These are phyloP conservation scores for Pollenia amentaria DNA, from an alignment of 2,888 invertebrate species.

Conservation along the genomic window DNA sequence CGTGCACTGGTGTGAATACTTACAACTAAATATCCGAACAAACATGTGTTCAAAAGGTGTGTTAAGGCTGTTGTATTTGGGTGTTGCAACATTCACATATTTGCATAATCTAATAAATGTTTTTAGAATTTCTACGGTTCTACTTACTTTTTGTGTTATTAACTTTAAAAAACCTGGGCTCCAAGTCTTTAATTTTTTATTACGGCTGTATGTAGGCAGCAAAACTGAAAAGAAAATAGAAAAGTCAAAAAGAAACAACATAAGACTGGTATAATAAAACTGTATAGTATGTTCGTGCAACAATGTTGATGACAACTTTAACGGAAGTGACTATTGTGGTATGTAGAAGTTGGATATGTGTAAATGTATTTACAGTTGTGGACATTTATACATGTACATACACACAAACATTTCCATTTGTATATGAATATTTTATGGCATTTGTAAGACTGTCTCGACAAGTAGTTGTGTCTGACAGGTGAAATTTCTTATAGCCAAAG, in stretches of 20 bases:
- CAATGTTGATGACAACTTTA: slow-evolving; percentile 79
- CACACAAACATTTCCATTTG: background rate
- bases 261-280: slow-evolving; percentile 3
- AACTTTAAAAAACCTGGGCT: background rate
- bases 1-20: too few relatives aligned
- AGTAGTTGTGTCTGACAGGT: slow-evolving; percentile 20
- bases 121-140: slow-evolving; percentile 1
- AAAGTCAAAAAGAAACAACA: background rate
- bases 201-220: slow-evolving; percentile 60
- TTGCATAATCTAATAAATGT: slow-evolving; percentile 65
- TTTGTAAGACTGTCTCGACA: slow-evolving; percentile 26
- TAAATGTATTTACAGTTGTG: background rate
- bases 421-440: slow-evolving; percentile 13
- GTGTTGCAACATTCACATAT: slow-evolving; percentile 61
- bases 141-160: slow-evolving; percentile 18
- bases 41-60: slow-evolving; percentile 31
- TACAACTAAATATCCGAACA: background rate
- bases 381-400: background rate
- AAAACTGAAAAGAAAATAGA: slow-evolving; percentile 5
- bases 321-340: slow-evolving; percentile 68
- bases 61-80: slow-evolving; percentile 20
- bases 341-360: slow-evolving; percentile 27
- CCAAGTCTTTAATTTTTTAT: slow-evolving; percentile 14
- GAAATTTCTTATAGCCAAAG: slow-evolving; percentile 22
- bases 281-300: slow-evolving; percentile 62